Base-by-base conservation (phyloP, 2,888 invertebrate species). In the Hypselothyrea guttata region DNA sequence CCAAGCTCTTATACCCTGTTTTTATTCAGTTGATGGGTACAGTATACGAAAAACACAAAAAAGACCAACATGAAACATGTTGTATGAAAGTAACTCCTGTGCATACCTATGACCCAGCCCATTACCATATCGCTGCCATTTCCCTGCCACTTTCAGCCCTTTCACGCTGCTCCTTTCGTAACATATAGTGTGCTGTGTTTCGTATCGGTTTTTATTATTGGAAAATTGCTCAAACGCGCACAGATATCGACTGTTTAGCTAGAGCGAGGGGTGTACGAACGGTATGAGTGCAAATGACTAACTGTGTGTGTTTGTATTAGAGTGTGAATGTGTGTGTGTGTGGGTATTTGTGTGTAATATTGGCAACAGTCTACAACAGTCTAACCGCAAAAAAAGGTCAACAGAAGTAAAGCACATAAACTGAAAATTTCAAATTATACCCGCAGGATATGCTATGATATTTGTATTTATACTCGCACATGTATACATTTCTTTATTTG, bases 191-290 rank as follows among this genome's bases (percentile, higher is more conserved):
- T 53, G 41, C 53, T 28, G 7, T 44, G 28, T 28, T 55, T 54
- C 52, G 52, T 38, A 52, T 45, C 51, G 48, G 53, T 63, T 64
- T 51, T 44, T 63, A 61, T 68, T 64, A 68, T 68, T 68, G 58
- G 58, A 65, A 71, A 68, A 68, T 64, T 64, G 58, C 55, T 61
- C 45, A 67, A 71, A 65, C 54, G 64, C 52, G 52, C 48, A 64
- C 46, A 61, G 38, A 66, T 58, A 68, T 62, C 49, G 65, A 52
- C 48, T 45, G 28, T 11, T 38, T 49, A 27, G 35, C 38, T 51
- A 47, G 22, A 4, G 22, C 22, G 22, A 22, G 22, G 22, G 22
- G 22, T 22, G 22, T 22, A 4, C 22, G 3, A 4, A 22, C 22
- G 5, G 22, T 22, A 22, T 22, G 22, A 4, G 22, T 22, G 22